Evolutionary conservation across 2,797 vertebrate genomes (phyloP).

Genomic region (Benthosema pterotum): DNA sequence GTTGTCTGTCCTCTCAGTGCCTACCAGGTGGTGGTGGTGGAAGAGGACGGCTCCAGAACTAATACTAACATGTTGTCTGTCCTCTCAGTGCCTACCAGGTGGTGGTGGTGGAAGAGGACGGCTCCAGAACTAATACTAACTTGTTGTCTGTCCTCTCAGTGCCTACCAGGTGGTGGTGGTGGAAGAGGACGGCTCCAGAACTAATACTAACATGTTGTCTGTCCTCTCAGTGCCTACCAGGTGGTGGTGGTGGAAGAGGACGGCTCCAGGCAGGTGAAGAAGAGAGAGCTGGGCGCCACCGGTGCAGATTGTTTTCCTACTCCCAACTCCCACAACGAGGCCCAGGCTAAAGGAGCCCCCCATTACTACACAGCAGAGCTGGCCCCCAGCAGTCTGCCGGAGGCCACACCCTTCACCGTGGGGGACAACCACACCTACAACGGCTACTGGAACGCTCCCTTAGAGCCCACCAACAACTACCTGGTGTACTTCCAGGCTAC

Average conservation of each 20-base stretch:
- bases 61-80: neutral
- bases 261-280: constrained; percentile 69
- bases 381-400: constrained; percentile 87
- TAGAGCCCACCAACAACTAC: constrained; percentile 93
- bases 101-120: constrained; percentile 89
- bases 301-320: constrained; percentile 93
- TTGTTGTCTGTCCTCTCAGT: constrained; percentile 62
- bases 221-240: constrained; percentile 86
- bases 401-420: constrained; percentile 93
- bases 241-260: constrained; percentile 93
- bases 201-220: neutral
- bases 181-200: constrained; percentile 85
- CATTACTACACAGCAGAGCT: constrained; percentile 94
- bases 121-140: constrained; percentile 66
- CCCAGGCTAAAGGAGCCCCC: constrained; percentile 78
- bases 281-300: constrained; percentile 84
- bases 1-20: constrained; percentile 71
- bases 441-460: constrained; percentile 93
- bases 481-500: constrained; percentile 95
- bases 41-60: constrained; percentile 85
- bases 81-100: constrained; percentile 90
- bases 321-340: constrained; percentile 82
- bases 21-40: constrained; percentile 93
- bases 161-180: constrained; percentile 94
- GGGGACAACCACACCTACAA: constrained; percentile 97